Percentiles rank a stretch among this genome's conserved stretches.
Conservation (phyloP, 2,113 vertebrate genomes). For the Clarias batrachus region DNA sequence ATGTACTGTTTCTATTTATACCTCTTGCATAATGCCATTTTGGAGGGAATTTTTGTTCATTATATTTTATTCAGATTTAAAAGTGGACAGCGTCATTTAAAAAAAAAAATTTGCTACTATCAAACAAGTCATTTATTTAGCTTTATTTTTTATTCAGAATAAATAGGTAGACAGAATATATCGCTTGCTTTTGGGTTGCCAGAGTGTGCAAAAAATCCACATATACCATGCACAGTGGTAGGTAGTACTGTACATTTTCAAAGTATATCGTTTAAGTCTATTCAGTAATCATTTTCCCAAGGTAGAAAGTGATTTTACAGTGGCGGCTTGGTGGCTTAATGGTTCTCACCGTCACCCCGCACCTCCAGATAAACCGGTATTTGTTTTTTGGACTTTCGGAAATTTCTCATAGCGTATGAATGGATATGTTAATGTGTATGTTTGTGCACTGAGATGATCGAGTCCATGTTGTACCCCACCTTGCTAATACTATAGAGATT, state of each 20-base stretch:
- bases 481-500: background rate
- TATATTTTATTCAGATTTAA: background rate
- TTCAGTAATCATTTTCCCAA: background rate
- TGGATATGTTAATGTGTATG: no score
- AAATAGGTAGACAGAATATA: background rate
- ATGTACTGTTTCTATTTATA: background rate
- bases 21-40: background rate
- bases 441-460: no score
- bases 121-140: background rate
- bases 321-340: no score
- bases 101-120: background rate
- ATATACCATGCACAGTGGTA: no score
- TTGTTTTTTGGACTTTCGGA: no score
- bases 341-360: no score
- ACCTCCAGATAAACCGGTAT: no score
- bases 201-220: background rate
- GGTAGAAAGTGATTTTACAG: background rate
- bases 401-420: no score
- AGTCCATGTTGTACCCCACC: no score
- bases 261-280: background rate
- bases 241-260: no score
- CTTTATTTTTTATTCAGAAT: slow-evolving; percentile 4
- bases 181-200: background rate
- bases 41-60: background rate
- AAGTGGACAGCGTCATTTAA: background rate